Evolutionary conservation across 1,140 invertebrate species (phyloP), one percentile per base, ranked within the genome.

Genomic region (Acromyrmex heyeri): DNA sequence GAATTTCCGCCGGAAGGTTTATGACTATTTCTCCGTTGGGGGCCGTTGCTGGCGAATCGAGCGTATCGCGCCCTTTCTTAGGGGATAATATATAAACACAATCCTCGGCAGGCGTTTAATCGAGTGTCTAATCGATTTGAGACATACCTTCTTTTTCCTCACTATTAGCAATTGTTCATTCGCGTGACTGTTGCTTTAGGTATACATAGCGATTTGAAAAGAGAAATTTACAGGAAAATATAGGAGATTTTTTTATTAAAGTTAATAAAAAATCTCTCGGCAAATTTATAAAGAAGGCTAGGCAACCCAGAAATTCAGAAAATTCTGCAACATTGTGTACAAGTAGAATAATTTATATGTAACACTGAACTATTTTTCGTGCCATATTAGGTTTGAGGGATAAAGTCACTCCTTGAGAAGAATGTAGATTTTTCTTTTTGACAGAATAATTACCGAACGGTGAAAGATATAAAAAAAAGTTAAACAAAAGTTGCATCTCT

Each of bases 1-100:
- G 89, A 87, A 90, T 90, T 86, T 90, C 88, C 86, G 85, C 48
- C 76, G 86, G 70, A 88, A 90, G 88, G 76, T 90, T 90, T 90
- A 90, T 61, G 86, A 90, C 70, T 88, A 90, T 90, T 87, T 72
- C 88, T 87, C 88, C 88, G 75, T 81, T 57, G 89, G 88, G 89
- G 79, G 79, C 61, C 89, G 72, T 89, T 87, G 88, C 70, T 87
- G 62, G 86, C 86, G 89, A 90, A 90, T 89, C 62, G 85, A 85
- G 85, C 89, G 86, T 90, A 87, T 89, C 85, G 73, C 73, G 73
- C 16, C 75, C 73, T 89, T 90, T 88, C 88, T 90, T 88, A 65
- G 38, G 53, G 50, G 67, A 83, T 72, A 53, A 55, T 87, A 61
- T 77, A 73, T 65, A 86, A 86, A 73, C 76, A 86, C 50, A 30